phyloP scores from a whole-genome alignment of 2,888 invertebrate genomes.

The Andricus quercusramuli region DNA sequence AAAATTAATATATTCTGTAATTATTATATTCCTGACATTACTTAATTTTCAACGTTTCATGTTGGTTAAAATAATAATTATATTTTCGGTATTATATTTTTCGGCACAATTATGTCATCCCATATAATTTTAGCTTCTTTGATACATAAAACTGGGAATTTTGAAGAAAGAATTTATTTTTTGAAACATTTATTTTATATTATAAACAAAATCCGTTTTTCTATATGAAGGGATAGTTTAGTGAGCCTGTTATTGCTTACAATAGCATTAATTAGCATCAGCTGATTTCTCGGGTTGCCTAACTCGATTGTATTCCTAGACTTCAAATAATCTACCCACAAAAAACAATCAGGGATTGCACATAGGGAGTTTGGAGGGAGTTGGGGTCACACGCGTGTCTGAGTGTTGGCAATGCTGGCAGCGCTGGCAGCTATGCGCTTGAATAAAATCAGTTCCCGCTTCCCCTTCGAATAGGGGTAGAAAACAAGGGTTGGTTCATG shows the following conservation, averaged over 20 bases:
- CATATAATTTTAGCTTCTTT: no score
- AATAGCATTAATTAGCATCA: conserved; percentile 18
- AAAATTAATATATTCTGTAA: no score
- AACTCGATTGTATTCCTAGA: conserved; percentile 23
- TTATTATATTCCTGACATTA: no score
- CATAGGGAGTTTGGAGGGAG: background rate
- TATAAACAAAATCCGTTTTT: no score
- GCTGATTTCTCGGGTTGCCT: background rate
- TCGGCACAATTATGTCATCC: no score
- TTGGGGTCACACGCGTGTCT: conserved; percentile 5
- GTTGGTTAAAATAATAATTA: no score
- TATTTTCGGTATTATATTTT: no score
- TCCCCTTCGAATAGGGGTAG: conserved; percentile 25
- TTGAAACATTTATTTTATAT: no score
- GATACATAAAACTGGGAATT: no score
- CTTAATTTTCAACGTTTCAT: no score
- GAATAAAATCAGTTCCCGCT: background rate
- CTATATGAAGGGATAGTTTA: no score
- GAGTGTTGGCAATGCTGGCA: conserved; percentile 28
- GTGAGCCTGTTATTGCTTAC: background rate
- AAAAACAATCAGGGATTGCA: conserved; percentile 31
- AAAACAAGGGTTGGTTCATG: conserved; percentile 19
- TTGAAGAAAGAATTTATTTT: no score
- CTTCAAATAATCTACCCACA: conserved; percentile 7
- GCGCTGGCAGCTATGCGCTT: conserved; percentile 27